Percentiles rank a stretch among this genome's conserved stretches.
These are phyloP conservation scores for Alviniconcha marisindica DNA, from an alignment of 1,140 invertebrate species.

Conservation along the genomic window DNA sequence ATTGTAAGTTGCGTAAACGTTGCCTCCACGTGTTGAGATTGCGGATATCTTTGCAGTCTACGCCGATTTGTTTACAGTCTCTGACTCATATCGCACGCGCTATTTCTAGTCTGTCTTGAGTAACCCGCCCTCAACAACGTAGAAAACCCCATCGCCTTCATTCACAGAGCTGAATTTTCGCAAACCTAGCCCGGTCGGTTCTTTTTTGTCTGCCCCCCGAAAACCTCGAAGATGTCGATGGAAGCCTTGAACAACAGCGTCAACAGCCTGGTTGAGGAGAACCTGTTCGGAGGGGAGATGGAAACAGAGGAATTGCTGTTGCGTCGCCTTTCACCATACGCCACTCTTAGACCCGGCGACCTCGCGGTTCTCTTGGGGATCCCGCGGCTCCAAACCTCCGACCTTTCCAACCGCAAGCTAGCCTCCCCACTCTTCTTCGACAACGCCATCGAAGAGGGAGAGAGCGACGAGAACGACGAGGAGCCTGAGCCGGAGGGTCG, in stretches of 20 bases:
- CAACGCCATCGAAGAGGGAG: background rate
- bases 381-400: background rate
- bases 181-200: background rate
- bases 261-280: conserved; percentile 33
- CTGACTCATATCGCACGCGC: background rate
- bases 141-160: too few species aligned
- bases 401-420: background rate
- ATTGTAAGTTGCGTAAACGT: background rate
- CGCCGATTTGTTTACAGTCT: background rate
- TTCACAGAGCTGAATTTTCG: background rate
- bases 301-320: conserved; percentile 35
- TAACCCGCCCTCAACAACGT: too few species aligned
- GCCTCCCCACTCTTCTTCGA: background rate
- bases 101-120: background rate
- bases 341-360: conserved; percentile 47
- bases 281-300: conserved; percentile 31
- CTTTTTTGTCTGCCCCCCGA: background rate
- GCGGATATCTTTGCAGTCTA: too few species aligned
- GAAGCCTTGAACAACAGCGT: conserved; percentile 36
- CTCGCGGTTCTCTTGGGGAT: conserved; percentile 38
- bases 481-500: conserved; percentile 15
- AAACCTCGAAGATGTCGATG: conserved; percentile 19
- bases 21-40: background rate
- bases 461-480: conserved; percentile 15
- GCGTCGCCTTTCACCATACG: conserved; percentile 48